Evolutionary conservation across 2,888 invertebrate species (phyloP).

Genomic region (Nycteola revayana): DNA sequence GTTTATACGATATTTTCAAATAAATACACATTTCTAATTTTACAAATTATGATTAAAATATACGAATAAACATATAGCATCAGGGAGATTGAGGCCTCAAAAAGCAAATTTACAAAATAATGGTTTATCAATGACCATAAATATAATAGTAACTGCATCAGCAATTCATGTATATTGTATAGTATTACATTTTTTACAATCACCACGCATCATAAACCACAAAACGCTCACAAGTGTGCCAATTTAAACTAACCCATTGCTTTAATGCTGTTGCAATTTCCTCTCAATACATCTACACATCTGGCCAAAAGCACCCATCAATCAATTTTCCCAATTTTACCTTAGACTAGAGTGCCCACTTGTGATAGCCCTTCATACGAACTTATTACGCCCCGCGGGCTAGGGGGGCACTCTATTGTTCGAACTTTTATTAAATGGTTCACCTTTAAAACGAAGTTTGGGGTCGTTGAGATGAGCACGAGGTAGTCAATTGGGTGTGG

Average conservation of each 20-base stretch:
- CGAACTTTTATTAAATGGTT: constrained; percentile 36
- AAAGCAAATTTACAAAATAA: too few species aligned
- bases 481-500: constrained; percentile 2
- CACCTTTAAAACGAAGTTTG: constrained; percentile 28
- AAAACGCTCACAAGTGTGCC: too few species aligned
- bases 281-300: constrained; percentile 29
- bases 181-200: not conserved
- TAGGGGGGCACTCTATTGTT: constrained; percentile 34
- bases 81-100: too few species aligned
- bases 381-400: constrained; percentile 37
- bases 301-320: constrained; percentile 29
- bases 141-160: too few species aligned
- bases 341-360: constrained; percentile 30
- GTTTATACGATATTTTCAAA: too few species aligned
- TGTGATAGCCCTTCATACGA: constrained; percentile 27
- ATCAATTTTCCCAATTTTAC: constrained; percentile 25
- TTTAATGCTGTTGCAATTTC: constrained; percentile 14
- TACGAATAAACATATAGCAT: too few species aligned
- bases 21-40: too few species aligned
- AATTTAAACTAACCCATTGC: too few species aligned
- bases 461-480: constrained; percentile 9
- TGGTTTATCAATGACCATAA: too few species aligned
- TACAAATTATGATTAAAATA: too few species aligned
- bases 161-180: too few species aligned
- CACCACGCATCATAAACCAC: too few species aligned